Base-by-base conservation (phyloP, 2,797 vertebrate genomes). In the Carcharodon carcharias region DNA sequence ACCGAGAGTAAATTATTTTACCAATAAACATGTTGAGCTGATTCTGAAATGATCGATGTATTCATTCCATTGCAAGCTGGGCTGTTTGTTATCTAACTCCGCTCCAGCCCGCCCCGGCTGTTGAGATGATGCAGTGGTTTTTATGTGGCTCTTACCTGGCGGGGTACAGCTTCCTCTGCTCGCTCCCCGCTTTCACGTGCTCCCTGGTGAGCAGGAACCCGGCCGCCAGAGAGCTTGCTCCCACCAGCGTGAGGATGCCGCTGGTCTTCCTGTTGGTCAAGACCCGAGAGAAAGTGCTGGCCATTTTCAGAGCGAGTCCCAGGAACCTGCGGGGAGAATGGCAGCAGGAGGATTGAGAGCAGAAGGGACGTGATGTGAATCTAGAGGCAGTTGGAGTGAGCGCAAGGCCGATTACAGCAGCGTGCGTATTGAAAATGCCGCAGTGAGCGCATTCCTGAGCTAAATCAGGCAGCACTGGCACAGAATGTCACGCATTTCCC, bases 231-330 rank as follows among this genome's bases (percentile, higher is more conserved):
- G 99, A 99, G 0, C 99, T 99, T 80, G 98, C 98, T 58, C 99
- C 99, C 67, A 98, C 97, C 97, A 99, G 96, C 77, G 99, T 98
- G 96, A 99, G 97, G 96, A 99, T 97, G 56, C 97, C 97, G 96
- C 98, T 97, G 87, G 97, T 98, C 1, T 98, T 98, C 95, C 98
- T 98, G 96, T 98, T 97, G 73, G 98, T 98, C 85, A 99, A 97
- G 96, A 98, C 96, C 97, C 98, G 98, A 6, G 98, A 97, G 98
- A 99, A 99, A 96, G 98, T 98, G 97, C 98, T 98, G 71, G 99
- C 98, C 99, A 99, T 99, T 95, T 87, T 97, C 65, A 56, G 87
- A 96, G 91, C 91, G 94, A 96, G 77, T 35, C 61, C 82, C 61
- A 92, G 54, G 63, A n/a, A n/a, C 73, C 82, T 95, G 73, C 77